A percentile compares a stretch with the other conserved stretches of the same genome.
These are phyloP conservation scores for Hippocampus guttulatus DNA, from an alignment of 2,113 vertebrate genomes.

Conservation along the genomic window DNA sequence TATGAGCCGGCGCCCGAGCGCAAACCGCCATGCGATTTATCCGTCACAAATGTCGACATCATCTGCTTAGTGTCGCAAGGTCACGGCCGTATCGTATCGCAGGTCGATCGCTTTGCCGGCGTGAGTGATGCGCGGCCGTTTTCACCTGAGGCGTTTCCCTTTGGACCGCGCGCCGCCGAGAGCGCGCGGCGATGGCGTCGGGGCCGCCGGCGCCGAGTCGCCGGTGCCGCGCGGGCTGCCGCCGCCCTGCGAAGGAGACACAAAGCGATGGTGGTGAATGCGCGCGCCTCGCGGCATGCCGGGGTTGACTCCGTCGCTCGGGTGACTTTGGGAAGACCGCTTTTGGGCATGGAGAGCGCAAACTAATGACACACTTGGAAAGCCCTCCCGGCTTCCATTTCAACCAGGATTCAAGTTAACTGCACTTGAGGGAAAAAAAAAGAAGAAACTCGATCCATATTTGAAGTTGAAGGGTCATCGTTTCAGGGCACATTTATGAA, in stretches of 20 bases:
- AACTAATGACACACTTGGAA: too few relatives aligned
- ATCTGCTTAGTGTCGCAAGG: slow-evolving; percentile 38
- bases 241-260: slow-evolving; percentile 54
- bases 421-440: too few relatives aligned
- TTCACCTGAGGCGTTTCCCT: slow-evolving; percentile 72
- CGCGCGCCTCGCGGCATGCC: neutral
- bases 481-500: too few relatives aligned
- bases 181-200: slow-evolving; percentile 41
- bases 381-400: too few relatives aligned
- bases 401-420: too few relatives aligned
- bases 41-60: neutral
- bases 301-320: neutral
- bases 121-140: slow-evolving; percentile 6
- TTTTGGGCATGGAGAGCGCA: too few relatives aligned
- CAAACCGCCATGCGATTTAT: too few relatives aligned
- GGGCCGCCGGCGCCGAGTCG: slow-evolving; percentile 44
- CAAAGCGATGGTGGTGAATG: neutral
- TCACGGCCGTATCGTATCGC: slow-evolving; percentile 17
- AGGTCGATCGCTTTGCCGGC: slow-evolving; percentile 38
- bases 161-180: slow-evolving; percentile 62
- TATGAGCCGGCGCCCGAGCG: neutral
- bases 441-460: too few relatives aligned
- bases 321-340: too few relatives aligned
- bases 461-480: too few relatives aligned
- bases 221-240: slow-evolving; percentile 27